Conservation (phyloP, 2,888 invertebrate species). For the Eupeodes luniger region DNA sequence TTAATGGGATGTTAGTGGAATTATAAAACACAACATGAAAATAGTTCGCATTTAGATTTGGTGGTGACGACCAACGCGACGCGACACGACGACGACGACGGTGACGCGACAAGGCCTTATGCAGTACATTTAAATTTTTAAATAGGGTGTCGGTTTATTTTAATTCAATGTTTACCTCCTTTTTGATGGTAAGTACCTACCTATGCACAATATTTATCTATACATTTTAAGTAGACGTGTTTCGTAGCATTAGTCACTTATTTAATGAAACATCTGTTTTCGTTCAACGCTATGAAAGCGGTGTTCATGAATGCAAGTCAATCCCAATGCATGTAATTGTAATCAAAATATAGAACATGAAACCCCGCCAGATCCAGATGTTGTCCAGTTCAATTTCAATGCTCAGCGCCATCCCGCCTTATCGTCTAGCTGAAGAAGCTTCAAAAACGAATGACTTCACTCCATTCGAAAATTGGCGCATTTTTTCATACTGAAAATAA, state of each 20-base stretch:
- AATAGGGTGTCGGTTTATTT: not conserved
- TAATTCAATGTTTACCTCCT: not conserved
- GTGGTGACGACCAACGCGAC: not conserved
- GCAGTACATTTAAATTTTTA: not conserved
- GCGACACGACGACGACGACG: no score
- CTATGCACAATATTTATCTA: not conserved
- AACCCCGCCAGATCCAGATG: not conserved
- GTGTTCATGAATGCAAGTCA: not conserved
- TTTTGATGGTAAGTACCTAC: conserved; percentile 1
- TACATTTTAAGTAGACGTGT: not conserved
- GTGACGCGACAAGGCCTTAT: not conserved
- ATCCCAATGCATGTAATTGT: not conserved
- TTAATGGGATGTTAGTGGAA: not conserved
- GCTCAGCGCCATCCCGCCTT: not conserved
- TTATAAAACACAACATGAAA: conserved; percentile 21
- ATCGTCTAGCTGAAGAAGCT: not conserved
- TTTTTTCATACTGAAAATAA: conserved; percentile 18
- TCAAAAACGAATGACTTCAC: not conserved
- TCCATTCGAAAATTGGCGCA: conserved; percentile 39
- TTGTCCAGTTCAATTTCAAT: not conserved
- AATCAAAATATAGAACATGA: not conserved
- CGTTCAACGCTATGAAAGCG: not conserved
- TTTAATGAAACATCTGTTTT: not conserved
- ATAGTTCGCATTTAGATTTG: conserved; percentile 14
- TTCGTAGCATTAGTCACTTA: not conserved